Percentiles rank a stretch among this genome's conserved stretches.
phyloP scores from a whole-genome alignment of 2,888 invertebrate species.

The Polyommatus iphigenia region DNA sequence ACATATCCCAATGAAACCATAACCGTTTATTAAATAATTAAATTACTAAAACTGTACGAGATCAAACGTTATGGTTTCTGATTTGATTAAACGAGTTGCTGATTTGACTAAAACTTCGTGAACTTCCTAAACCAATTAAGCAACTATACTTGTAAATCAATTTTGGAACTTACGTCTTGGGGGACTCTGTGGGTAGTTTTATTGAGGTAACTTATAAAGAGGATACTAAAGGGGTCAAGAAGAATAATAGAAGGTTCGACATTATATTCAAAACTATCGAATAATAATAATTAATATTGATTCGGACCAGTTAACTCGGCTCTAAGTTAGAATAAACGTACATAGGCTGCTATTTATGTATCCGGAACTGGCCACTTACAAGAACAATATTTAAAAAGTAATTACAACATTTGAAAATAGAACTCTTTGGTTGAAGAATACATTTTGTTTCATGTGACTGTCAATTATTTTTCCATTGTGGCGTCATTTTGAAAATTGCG shows the following conservation, averaged over 20 bases:
- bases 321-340: too few relatives aligned
- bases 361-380: too few relatives aligned
- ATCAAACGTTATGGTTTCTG: conserved; percentile 30
- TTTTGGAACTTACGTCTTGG: neutral
- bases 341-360: too few relatives aligned
- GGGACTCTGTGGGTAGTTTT: neutral
- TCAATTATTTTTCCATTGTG: too few relatives aligned
- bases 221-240: neutral
- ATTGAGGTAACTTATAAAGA: neutral
- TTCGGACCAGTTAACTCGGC: too few relatives aligned
- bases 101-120: conserved; percentile 25
- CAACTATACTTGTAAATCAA: conserved; percentile 28
- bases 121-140: conserved; percentile 23
- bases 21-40: neutral
- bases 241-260: neutral
- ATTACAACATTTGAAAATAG: too few relatives aligned
- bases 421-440: too few relatives aligned
- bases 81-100: conserved; percentile 28
- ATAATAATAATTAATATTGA: too few relatives aligned
- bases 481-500: too few relatives aligned
- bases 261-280: neutral
- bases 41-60: neutral
- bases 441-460: too few relatives aligned
- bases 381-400: too few relatives aligned
- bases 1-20: neutral